phyloP scores from a whole-genome alignment of 2,113 vertebrate species.

The Phyllostomus discolor region DNA sequence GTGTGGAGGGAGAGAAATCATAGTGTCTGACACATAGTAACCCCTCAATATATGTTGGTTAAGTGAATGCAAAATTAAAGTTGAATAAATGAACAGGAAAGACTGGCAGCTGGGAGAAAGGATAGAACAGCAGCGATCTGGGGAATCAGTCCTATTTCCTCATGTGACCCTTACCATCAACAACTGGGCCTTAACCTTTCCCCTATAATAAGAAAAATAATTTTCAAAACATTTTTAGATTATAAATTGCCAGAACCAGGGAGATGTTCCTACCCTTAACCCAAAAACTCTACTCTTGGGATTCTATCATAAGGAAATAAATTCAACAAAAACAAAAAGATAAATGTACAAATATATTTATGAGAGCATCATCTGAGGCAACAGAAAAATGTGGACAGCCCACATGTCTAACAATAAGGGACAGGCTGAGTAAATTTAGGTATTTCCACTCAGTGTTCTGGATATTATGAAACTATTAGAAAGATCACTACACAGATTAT shows the following conservation, averaged over 20 bases:
- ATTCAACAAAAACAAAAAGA: conserved; percentile 53
- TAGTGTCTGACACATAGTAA: neutral
- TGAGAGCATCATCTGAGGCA: conserved; percentile 21
- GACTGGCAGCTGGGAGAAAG: neutral
- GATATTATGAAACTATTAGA: neutral
- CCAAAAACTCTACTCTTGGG: conserved; percentile 48
- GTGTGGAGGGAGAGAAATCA: neutral
- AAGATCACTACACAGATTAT: neutral
- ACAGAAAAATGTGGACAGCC: conserved; percentile 24
- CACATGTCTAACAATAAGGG: neutral
- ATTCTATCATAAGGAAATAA: conserved; percentile 55
- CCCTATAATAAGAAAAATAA: conserved; percentile 52
- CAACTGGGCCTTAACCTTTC: conserved; percentile 44
- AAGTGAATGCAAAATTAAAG: conserved; percentile 23
- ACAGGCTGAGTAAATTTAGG: conserved; percentile 8
- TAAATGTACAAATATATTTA: conserved; percentile 44
- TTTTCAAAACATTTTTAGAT: conserved; percentile 59
- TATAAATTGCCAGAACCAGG: conserved; percentile 34
- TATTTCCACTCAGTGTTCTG: neutral
- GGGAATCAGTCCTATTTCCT: neutral
- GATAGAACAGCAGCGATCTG: neutral
- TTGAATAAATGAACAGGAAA: neutral
- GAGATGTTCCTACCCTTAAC: conserved; percentile 55
- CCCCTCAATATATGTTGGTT: neutral
- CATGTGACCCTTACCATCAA: neutral